phyloP scores from a whole-genome alignment of 2,888 invertebrate species.

The Linyphia triangularis region DNA sequence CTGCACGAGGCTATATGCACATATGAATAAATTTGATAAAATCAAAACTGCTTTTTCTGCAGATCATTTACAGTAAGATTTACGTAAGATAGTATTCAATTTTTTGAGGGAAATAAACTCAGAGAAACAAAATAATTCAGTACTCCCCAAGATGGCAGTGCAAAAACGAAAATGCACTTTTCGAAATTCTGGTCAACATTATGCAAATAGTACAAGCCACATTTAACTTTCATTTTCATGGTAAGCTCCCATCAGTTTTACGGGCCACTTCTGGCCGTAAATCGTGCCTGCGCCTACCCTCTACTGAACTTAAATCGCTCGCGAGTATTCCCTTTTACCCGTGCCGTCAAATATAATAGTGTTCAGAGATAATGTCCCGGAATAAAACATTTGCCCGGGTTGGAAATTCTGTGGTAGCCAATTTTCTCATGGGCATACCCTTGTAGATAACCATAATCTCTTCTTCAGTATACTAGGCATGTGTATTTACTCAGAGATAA shows the following conservation, averaged over 20 bases:
- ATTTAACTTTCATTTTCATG: conserved; percentile 56
- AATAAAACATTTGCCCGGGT: conserved; percentile 43
- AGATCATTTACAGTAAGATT: conserved; percentile 13
- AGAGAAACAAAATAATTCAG: neutral
- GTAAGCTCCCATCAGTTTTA: conserved; percentile 43
- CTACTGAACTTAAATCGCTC: conserved; percentile 37
- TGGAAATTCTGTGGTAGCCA: conserved; percentile 6
- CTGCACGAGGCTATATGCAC: neutral
- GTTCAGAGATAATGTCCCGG: conserved; percentile 42
- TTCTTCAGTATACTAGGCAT: neutral
- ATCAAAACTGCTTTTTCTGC: conserved; percentile 13
- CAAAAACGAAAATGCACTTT: conserved; percentile 10
- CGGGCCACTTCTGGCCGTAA: conserved; percentile 19
- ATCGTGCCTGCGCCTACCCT: conserved; percentile 13
- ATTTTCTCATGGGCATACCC: neutral
- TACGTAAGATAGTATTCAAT: neutral
- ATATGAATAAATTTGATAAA: conserved; percentile 22
- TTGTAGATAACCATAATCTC: conserved; percentile 23
- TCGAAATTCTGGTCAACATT: conserved; percentile 6
- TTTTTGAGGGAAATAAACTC: conserved; percentile 4
- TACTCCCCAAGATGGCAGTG: neutral
- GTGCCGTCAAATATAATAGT: conserved; percentile 33
- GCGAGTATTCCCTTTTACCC: conserved; percentile 11
- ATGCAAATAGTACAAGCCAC: conserved; percentile 55
- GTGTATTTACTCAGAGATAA: conserved; percentile 24